phyloP scores from a whole-genome alignment of 2,113 vertebrate species.

The Nettapus auritus region DNA sequence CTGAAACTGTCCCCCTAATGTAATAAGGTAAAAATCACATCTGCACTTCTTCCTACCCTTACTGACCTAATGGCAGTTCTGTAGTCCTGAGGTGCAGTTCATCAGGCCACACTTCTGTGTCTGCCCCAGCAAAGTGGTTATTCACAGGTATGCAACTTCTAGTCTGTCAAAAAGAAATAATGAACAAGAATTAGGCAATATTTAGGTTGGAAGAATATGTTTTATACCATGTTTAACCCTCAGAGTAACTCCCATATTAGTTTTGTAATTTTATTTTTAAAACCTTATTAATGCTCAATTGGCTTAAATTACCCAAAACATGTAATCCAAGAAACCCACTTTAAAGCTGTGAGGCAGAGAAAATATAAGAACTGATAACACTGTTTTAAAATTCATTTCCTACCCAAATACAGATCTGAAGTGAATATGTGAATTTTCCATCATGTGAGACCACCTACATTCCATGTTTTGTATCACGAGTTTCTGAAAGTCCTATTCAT shows the following conservation, averaged over 20 bases:
- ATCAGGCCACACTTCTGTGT: not conserved
- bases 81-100: not conserved
- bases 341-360: not conserved
- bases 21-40: not conserved
- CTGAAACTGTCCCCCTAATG: not conserved
- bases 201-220: not conserved
- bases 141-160: rapidly evolving
- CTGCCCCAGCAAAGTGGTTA: not conserved
- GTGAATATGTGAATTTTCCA: not conserved
- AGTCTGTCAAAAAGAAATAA: not conserved
- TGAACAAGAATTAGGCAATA: not conserved
- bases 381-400: not conserved
- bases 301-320: not conserved
- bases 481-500: not conserved
- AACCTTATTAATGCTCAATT: not conserved
- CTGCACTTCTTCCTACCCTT: not conserved
- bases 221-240: not conserved
- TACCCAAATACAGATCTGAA: not conserved
- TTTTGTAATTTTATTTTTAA: not conserved
- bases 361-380: not conserved
- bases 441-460: not conserved
- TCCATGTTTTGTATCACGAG: not conserved
- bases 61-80: not conserved
- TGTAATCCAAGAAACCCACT: not conserved
- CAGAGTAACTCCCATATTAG: not conserved